Evolutionary conservation across 2,113 vertebrate species (phyloP).

Genomic region (Pituophis catenifer): DNA sequence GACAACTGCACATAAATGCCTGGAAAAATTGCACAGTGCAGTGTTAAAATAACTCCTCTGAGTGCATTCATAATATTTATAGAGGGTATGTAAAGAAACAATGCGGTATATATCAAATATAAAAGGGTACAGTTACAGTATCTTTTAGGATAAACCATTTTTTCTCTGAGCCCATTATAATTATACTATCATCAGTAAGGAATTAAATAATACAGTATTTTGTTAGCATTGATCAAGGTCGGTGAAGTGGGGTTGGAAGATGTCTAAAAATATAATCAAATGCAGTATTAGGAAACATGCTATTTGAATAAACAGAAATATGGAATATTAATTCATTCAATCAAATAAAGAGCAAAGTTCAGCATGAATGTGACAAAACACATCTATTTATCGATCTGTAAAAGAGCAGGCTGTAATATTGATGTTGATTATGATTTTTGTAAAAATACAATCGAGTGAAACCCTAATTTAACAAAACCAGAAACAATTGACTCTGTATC

Average conservation of each 20-base stretch:
- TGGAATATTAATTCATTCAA: neutral
- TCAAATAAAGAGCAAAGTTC: neutral
- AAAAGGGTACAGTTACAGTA: slow-evolving; percentile 14
- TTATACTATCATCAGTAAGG: neutral
- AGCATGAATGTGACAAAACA: neutral
- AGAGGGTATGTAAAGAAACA: neutral
- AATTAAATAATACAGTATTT: neutral
- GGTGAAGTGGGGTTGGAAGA: neutral
- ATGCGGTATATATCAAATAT: neutral
- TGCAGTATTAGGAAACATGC: neutral
- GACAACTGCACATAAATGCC: slow-evolving; percentile 28
- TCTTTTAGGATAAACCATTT: neutral
- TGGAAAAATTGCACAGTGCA: slow-evolving; percentile 8
- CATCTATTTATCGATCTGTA: neutral
- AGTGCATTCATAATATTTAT: slow-evolving; percentile 14
- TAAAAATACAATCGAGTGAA: neutral
- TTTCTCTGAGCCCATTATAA: neutral
- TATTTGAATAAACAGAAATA: neutral
- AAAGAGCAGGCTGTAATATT: neutral
- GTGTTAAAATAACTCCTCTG: slow-evolving; percentile 9
- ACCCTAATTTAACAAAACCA: neutral
- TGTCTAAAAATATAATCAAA: neutral
- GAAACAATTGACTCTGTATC: neutral
- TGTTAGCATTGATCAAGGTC: neutral
- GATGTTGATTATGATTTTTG: neutral